Evolutionary conservation across 2,888 invertebrate genomes (phyloP).

Genomic region (Lasioglossum pauxillum): DNA sequence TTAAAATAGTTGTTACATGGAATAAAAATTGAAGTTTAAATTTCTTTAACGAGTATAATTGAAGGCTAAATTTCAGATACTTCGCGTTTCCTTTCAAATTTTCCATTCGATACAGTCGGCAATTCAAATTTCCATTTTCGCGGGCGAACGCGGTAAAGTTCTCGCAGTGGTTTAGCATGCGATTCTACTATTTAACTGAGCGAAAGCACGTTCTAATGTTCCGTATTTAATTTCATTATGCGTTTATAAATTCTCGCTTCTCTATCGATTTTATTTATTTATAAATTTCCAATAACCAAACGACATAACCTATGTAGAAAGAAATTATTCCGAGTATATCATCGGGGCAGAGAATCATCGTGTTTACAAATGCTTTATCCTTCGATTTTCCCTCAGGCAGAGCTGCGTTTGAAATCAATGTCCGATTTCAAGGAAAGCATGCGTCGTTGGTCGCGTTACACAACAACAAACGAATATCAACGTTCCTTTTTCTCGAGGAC

Average conservation of each 20-base stretch:
- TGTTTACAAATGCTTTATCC: not conserved
- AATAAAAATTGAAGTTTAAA: too few relatives aligned
- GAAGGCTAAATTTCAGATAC: too few relatives aligned
- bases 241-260: not conserved
- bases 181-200: not conserved
- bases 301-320: not conserved
- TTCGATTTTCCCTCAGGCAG: not conserved
- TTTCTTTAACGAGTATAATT: too few relatives aligned
- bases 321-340: not conserved
- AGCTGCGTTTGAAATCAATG: not conserved
- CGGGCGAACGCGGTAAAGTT: not conserved
- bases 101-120: not conserved
- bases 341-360: not conserved
- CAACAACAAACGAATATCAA: slow-evolving; percentile 52
- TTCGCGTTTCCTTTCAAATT: not conserved
- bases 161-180: not conserved
- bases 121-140: not conserved
- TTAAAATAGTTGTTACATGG: too few relatives aligned
- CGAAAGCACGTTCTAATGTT: not conserved
- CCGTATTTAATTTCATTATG: not conserved
- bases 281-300: not conserved
- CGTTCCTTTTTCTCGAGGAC: not conserved
- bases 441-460: not conserved
- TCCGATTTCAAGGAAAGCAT: not conserved
- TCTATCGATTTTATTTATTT: not conserved